Evolutionary conservation across 2,797 vertebrate species (phyloP).

Genomic region (Acanthurus leucopareius): DNA sequence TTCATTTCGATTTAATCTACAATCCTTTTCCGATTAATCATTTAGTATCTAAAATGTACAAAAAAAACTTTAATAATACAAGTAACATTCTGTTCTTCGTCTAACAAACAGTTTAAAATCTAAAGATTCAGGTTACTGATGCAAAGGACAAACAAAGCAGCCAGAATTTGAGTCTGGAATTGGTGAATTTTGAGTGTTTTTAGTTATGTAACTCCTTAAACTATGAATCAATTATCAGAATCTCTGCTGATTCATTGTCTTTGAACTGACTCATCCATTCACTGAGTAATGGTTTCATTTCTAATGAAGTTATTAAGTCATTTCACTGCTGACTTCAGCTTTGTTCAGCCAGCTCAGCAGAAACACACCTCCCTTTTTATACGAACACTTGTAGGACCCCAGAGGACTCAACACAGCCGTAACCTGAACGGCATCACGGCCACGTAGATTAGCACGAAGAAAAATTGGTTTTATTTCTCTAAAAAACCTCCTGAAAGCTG

Average conservation of each 20-base stretch:
- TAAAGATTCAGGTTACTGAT: neutral
- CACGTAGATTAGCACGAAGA: constrained; percentile 13
- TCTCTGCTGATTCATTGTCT: neutral
- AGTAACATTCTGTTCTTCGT: neutral
- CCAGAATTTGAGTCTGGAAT: neutral
- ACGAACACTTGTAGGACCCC: constrained; percentile 2
- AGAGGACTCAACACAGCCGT: constrained; percentile 12
- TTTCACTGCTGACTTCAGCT: neutral
- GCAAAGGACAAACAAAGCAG: neutral
- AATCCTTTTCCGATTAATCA: neutral
- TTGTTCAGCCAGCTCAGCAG: constrained; percentile 11
- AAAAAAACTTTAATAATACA: too few species aligned
- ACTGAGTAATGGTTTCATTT: neutral
- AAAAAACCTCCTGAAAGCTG: constrained; percentile 33
- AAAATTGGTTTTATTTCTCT: constrained; percentile 32
- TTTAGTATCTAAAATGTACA: neutral
- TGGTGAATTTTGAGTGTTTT: neutral
- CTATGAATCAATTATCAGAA: neutral
- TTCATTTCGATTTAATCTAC: neutral
- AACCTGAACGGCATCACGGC: constrained; percentile 5
- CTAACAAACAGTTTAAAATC: neutral
- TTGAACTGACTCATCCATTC: too few species aligned
- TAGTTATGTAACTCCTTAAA: neutral
- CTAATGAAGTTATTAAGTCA: too few species aligned
- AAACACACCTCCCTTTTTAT: neutral